Base-by-base conservation (phyloP, 2,888 invertebrate species). In the Hirtodrosophila alboralis region DNA sequence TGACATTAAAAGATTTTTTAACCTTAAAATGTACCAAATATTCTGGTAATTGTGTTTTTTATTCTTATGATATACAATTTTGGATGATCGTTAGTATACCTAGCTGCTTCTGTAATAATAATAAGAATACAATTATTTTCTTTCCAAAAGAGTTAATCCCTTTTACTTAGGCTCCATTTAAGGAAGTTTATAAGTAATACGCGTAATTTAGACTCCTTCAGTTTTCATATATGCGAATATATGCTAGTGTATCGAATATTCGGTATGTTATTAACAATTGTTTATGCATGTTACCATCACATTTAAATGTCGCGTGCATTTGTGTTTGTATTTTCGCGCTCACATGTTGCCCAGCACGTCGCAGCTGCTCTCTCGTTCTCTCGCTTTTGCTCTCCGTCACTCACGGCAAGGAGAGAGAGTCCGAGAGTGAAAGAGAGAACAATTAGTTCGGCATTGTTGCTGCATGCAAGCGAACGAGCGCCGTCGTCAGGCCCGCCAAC, bases 271-370 rank as follows among this genome's bases (percentile, higher is more conserved):
- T 12, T 7, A 0, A 1, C 3, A 3, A 6, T 51, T 45, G 13
- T 14, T 66, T 52, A 28, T 56, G 53, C 53, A 56, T 71, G 56
- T 53, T 36, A 53, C 59, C 57, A 57, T 44, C 45, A 63, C 68
- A 63, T 53, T 53, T 43, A 68, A 56, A 57, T 62, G 71, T 66
- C 68, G 62, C 44, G 12, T 65, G 74, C 71, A 68, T 58, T 70
- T 51, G 71, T 54, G 33, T 59, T 68, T 53, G 58, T 58, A 6
- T 40, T 65, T 60, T 27, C 51, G 57, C 51, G 62, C 69, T 73
- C 73, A 73, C 73, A 73, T 73, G 73, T 73, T 72, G 69, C 65
- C 71, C 52, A 44, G 23, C 52, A 41, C 41, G 38, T 34, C 38
- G 38, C 61, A 67, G 59, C 63, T 54, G 66, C 71, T 67, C 67